Evolutionary conservation across 2,113 vertebrate species (phyloP), one percentile per base, ranked within the genome.

Genomic region (Odobenus rosmarus): DNA sequence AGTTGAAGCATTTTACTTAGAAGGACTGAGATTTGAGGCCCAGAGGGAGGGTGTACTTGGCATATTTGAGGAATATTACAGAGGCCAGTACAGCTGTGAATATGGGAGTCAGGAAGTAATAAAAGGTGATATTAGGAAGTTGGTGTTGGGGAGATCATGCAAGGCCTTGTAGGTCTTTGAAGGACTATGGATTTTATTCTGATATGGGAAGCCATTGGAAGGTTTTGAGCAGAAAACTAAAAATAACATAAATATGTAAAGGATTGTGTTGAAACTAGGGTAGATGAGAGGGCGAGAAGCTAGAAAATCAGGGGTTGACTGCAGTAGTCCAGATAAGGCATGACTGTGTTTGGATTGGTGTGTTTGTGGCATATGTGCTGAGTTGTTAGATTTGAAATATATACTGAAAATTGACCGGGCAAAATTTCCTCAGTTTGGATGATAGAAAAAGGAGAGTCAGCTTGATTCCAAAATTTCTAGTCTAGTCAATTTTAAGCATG

Each of bases 161-260:
- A 57, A 72, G 55, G 31, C 16, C 26, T 82, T 61, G 2, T 7
- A 57, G 33, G 51, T 59, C 21, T 33, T 24, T 88, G 49, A 69
- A 95, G 23, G 3, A 46, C 21, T 51, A 61, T 51, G 21, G 19
- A 51, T 46, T 79, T 83, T 57, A 46, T 80, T 62, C 19, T 71
- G 10, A 93, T 59, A 77, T 24, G 11, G 23, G 46, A 36, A 89
- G 13, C 7, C 21, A 80, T 18, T 71, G 6, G 49, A 82, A 77
- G 62, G 36, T 33, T 49, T 51, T 80, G 89, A 74, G 33, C 7
- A 85, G 39, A 81, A 76, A 57, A 39, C 4, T 90, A 2, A 81
- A 89, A 96, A 39, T 64, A 51, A 79, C 3, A 85, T 87, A 62
- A 49, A 74, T 93, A 42, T 85, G 42, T 90, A 83, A 83, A 77